Evolutionary conservation across 2,797 vertebrate species (phyloP).

Genomic region (Garrulus glandarius): DNA sequence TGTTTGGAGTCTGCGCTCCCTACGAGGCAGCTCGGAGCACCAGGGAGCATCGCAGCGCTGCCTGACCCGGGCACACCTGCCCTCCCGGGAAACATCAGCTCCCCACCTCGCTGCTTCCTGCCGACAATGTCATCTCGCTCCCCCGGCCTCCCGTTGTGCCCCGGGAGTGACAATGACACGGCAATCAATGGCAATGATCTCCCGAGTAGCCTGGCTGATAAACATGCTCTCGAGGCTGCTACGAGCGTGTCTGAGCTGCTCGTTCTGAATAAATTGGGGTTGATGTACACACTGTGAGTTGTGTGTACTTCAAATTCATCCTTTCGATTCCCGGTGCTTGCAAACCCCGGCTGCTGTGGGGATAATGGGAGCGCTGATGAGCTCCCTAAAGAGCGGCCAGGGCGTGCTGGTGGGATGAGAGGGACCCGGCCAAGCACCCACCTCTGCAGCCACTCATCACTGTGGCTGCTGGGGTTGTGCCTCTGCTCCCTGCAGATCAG

Average conservation of each 20-base stretch:
- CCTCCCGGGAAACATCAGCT: background rate
- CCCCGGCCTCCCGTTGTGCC: background rate
- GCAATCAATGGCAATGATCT: conserved; percentile 54
- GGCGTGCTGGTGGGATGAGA: background rate
- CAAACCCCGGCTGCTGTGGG: background rate
- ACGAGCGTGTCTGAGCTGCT: background rate
- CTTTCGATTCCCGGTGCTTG: background rate
- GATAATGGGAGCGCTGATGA: background rate
- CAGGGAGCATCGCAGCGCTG: background rate
- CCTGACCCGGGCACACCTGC: background rate
- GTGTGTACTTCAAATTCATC: background rate
- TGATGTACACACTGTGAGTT: background rate
- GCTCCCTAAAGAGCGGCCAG: background rate
- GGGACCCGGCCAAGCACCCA: background rate
- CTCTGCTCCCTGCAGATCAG: background rate
- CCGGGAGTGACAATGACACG: conserved; percentile 44
- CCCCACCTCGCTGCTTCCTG: background rate
- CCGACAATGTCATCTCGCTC: background rate
- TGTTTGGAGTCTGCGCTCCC: rapidly evolving
- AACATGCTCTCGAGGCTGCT: background rate
- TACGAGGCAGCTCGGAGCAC: background rate
- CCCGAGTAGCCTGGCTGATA: conserved; percentile 26
- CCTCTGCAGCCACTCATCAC: background rate
- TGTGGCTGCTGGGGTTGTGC: background rate
- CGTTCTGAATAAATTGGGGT: background rate